Evolutionary conservation across 2,888 invertebrate genomes (phyloP), one percentile per base, ranked within the genome.

Genomic region (Scaptomyza flava): DNA sequence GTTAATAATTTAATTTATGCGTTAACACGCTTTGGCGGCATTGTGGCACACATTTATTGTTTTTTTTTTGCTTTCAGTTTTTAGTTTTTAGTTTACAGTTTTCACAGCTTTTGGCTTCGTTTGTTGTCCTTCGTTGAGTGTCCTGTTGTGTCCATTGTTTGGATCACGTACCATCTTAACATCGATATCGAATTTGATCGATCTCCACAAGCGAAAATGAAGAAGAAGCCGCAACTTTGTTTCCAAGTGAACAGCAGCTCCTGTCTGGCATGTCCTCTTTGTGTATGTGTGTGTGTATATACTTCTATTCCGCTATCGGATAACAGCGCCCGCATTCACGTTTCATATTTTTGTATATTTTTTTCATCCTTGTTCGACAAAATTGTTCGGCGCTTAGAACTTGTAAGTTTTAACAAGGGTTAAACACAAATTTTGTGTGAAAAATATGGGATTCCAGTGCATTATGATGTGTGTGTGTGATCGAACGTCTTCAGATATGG

Each of bases 241-340:
- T 77, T 72, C 82, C 71, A 87, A 77, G 64, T 76, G 85, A 81
- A 63, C 85, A 81, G 75, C 65, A 54, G 67, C 69, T 72, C 63
- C 76, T 69, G 67, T 41, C 41, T 51, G 64, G 33, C 5, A 36
- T 31, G 23, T 51, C 42, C 20, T 17, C 17, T 17, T 17, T 42
- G 9, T 31, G 30, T 17, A 17, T 42, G 9, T 31, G 30, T 23
- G 11, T 20, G 17, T 72, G 71, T 68, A 33, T 36, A 69, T 78
- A 53, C 65, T 79, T 65, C 68, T 77, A 79, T 86, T 78, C 82
- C 77, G 79, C 81, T 88, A 89, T 89, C 89, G 90, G 87, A 89
- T 89, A 90, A 79, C 90, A 80, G 65, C 54, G 82, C 89, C 89
- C 89, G 89, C 89, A 89, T 89, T 30, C 62, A 65, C 77, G 77